These are phyloP conservation scores for Lamellibrachia columna DNA, from an alignment of 2,888 invertebrate genomes.

Conservation along the genomic window DNA sequence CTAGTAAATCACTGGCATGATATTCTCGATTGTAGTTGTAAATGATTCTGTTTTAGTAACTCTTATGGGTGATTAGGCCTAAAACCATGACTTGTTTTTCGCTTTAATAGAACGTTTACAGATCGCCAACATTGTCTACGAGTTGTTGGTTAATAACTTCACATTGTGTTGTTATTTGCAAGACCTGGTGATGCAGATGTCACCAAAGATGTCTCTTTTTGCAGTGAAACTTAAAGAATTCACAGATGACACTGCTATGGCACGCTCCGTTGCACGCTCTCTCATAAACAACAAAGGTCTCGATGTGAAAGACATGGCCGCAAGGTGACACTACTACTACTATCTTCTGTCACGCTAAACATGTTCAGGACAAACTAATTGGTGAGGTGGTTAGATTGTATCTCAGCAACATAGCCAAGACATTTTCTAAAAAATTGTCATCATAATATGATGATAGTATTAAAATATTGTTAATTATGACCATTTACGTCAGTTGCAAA, in stretches of 20 bases:
- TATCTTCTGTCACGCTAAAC: background rate
- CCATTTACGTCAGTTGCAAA: background rate
- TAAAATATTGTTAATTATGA: background rate
- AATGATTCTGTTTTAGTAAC: too few species aligned
- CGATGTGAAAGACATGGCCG: conserved; percentile 72
- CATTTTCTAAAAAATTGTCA: background rate
- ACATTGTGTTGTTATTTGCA: too few species aligned
- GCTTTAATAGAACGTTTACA: too few species aligned
- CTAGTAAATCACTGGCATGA: too few species aligned
- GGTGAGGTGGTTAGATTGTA: background rate
- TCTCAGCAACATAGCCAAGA: background rate
- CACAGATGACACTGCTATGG: conserved; percentile 81
- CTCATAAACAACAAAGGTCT: conserved; percentile 70
- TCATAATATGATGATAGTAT: background rate
- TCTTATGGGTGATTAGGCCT: too few species aligned
- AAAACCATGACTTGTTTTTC: too few species aligned
- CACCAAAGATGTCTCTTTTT: background rate
- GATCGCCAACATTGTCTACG: too few species aligned
- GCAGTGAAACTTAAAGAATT: conserved; percentile 19
- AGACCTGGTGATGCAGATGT: too few species aligned
- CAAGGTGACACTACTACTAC: conserved; percentile 62
- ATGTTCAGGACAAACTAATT: background rate
- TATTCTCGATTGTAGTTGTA: too few species aligned
- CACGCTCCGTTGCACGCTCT: conserved; percentile 73
- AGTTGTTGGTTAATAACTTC: too few species aligned